Evolutionary conservation across 2,888 invertebrate species (phyloP).

Genomic region (Agrochola macilenta): DNA sequence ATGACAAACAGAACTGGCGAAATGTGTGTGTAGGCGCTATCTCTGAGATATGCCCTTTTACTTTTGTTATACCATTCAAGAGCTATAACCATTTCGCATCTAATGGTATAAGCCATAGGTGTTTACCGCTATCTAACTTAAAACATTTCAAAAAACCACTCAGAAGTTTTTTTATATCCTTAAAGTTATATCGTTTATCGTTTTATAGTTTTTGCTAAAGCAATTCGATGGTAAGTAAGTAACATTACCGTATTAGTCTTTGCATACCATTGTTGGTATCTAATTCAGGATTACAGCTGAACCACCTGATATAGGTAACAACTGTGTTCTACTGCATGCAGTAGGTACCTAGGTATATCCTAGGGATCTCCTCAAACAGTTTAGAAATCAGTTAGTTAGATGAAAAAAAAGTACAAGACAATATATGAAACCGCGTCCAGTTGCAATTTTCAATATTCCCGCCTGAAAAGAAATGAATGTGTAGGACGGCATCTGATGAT

Average conservation of each 20-base stretch:
- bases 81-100: too few species aligned
- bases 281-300: background rate
- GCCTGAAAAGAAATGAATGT: background rate
- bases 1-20: background rate
- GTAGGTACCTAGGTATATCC: background rate
- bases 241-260: background rate
- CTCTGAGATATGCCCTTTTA: too few species aligned
- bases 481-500: background rate
- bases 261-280: background rate
- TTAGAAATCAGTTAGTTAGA: too few species aligned
- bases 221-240: background rate
- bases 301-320: background rate
- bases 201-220: background rate
- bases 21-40: too few species aligned
- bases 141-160: too few species aligned
- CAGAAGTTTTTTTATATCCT: too few species aligned
- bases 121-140: too few species aligned
- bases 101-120: too few species aligned
- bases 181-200: too few species aligned
- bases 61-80: too few species aligned
- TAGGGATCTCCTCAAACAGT: background rate
- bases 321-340: background rate
- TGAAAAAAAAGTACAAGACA: too few species aligned
- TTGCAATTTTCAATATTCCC: background rate
- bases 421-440: background rate